Conservation (phyloP, 1,140 invertebrate genomes). For the Melanaphis sacchari region DNA sequence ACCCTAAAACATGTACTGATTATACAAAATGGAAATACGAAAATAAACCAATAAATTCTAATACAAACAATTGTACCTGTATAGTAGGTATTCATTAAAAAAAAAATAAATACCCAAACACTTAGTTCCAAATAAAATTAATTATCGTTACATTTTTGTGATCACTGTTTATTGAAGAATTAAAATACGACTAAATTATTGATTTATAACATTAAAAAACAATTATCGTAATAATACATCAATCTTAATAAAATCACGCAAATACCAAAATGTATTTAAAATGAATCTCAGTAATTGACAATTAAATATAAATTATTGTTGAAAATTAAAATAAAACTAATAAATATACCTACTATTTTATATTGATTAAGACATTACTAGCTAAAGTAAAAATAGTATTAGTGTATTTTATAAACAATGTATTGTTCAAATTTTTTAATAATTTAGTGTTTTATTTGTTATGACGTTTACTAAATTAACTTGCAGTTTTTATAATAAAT, state of each 20-base stretch:
- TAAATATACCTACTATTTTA: not conserved
- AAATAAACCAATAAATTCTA: not conserved
- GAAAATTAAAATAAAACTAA: not conserved
- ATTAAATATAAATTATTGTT: not conserved
- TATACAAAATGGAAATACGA: not conserved
- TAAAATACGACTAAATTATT: too few species aligned
- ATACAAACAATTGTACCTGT: not conserved
- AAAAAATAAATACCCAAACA: too few species aligned
- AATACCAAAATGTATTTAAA: not conserved
- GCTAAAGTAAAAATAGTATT: not conserved
- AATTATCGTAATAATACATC: not conserved
- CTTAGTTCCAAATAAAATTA: not conserved
- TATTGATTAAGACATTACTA: not conserved
- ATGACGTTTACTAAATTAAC: not conserved
- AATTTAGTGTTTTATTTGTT: not conserved
- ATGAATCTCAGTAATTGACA: not conserved
- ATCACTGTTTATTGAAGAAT: too few species aligned
- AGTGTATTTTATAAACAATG: not conserved
- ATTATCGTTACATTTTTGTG: not conserved
- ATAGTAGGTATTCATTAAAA: not conserved
- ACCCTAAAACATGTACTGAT: not conserved
- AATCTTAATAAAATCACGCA: too few species aligned
- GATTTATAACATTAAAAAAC: not conserved
- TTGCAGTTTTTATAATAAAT: not conserved
- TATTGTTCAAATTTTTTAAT: too few species aligned